Conservation (phyloP, 2,797 vertebrate genomes). For the Steatocranus sp. region DNA sequence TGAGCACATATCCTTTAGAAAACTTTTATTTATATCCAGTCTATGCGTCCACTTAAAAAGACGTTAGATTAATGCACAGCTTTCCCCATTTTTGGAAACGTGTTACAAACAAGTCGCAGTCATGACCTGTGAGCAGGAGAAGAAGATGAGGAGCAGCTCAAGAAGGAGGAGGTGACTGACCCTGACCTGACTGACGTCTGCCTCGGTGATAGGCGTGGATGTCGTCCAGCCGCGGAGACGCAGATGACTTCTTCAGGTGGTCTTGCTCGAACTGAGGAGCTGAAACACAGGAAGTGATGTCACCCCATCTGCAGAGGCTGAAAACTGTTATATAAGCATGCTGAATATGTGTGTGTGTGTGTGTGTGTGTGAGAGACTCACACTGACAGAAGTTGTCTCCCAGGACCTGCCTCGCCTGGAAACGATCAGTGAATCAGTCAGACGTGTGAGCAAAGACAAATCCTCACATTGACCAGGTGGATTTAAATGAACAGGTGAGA, state of each 20-base stretch:
- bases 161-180: background rate
- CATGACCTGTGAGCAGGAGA: background rate
- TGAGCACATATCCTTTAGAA: background rate
- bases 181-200: slow-evolving; percentile 78
- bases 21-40: background rate
- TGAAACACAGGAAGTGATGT: slow-evolving; percentile 32
- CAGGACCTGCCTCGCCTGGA: slow-evolving; percentile 86
- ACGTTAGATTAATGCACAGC: background rate
- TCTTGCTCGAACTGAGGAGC: slow-evolving; percentile 75
- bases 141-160: background rate
- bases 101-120: background rate
- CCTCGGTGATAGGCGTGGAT: slow-evolving; percentile 72
- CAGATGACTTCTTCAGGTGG: slow-evolving; percentile 60
- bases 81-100: background rate
- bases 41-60: background rate
- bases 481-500: background rate
- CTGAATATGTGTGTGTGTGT: background rate
- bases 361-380: slow-evolving; percentile 73
- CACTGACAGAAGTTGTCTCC: slow-evolving; percentile 83
- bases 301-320: background rate
- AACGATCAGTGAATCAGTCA: background rate
- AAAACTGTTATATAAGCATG: background rate
- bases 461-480: background rate
- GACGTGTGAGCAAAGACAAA: background rate
- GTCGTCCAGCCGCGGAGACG: slow-evolving; percentile 75